Percentiles rank a stretch among this genome's conserved stretches.
phyloP scores from a whole-genome alignment of 2,797 vertebrate genomes.

The Aldrovandia affinis region DNA sequence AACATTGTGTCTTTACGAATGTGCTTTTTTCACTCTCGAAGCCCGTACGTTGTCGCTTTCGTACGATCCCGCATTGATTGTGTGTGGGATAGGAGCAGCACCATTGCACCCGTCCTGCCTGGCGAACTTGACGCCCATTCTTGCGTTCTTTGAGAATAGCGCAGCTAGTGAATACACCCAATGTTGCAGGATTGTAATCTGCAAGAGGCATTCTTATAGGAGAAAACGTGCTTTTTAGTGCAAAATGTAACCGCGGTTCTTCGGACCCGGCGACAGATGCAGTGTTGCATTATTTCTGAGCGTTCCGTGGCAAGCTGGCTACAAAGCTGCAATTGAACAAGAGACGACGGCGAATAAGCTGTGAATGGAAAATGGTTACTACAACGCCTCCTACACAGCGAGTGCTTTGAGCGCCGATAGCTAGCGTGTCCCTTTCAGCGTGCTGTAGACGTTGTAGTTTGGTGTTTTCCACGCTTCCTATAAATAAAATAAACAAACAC shows the following conservation, averaged over 20 bases:
- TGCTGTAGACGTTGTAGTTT: slow-evolving; percentile 16
- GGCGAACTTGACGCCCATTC: slow-evolving; percentile 32
- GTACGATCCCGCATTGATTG: slow-evolving; percentile 10
- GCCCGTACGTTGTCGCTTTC: not conserved
- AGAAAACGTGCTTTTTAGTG: not conserved
- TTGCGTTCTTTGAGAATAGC: slow-evolving; percentile 8
- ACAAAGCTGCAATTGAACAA: slow-evolving; percentile 10
- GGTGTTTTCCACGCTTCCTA: slow-evolving; percentile 33
- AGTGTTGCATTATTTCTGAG: not conserved
- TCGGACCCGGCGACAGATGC: not conserved
- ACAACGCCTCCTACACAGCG: not conserved
- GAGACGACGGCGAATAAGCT: slow-evolving; percentile 3
- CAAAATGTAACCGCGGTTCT: slow-evolving; percentile 10
- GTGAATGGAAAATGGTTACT: slow-evolving; percentile 7
- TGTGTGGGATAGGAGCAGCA: slow-evolving; percentile 21
- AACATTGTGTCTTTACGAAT: not conserved
- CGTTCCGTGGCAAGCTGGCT: not conserved
- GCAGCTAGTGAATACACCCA: not conserved
- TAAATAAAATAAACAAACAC: not conserved
- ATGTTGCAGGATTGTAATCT: slow-evolving; percentile 10
- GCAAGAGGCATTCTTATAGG: not conserved
- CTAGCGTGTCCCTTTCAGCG: not conserved
- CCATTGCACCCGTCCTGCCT: slow-evolving; percentile 36
- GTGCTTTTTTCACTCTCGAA: not conserved
- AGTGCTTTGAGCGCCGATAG: not conserved